phyloP scores from a whole-genome alignment of 2,113 vertebrate genomes.

The Panthera uncia region DNA sequence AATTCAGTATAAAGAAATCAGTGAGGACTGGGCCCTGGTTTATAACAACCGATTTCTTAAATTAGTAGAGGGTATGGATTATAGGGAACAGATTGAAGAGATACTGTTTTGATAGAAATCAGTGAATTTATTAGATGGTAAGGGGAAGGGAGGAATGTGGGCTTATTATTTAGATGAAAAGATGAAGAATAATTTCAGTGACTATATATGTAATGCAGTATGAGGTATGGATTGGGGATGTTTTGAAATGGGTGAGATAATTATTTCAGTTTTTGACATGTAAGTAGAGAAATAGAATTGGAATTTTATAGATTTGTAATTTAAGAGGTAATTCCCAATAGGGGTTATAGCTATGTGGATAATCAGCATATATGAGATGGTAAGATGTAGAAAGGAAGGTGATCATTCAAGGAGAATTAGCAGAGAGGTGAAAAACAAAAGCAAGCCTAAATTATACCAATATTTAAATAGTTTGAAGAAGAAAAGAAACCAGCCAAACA shows the following conservation, averaged over 20 bases:
- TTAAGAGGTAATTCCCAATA: not conserved
- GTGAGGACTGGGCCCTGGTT: not conserved
- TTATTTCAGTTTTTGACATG: not conserved
- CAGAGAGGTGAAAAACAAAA: not conserved
- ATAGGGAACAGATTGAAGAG: not conserved
- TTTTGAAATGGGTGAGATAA: not conserved
- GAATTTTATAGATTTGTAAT: not conserved
- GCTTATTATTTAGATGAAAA: not conserved
- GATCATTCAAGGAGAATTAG: not conserved
- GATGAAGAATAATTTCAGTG: slow-evolving; percentile 6
- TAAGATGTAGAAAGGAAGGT: not conserved
- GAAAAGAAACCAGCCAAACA: not conserved
- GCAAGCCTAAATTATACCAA: not conserved
- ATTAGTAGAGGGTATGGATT: not conserved
- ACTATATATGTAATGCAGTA: not conserved
- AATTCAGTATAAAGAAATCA: not conserved
- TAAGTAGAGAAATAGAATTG: not conserved
- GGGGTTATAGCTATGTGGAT: not conserved
- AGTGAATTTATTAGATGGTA: not conserved
- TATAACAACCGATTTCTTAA: not conserved
- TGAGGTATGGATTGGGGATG: not conserved
- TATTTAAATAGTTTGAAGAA: not conserved
- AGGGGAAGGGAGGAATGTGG: not conserved
- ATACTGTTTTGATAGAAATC: not conserved
- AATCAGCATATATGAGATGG: not conserved